Conservation (phyloP, 2,888 invertebrate genomes). For the Mallateleia sp. region DNA sequence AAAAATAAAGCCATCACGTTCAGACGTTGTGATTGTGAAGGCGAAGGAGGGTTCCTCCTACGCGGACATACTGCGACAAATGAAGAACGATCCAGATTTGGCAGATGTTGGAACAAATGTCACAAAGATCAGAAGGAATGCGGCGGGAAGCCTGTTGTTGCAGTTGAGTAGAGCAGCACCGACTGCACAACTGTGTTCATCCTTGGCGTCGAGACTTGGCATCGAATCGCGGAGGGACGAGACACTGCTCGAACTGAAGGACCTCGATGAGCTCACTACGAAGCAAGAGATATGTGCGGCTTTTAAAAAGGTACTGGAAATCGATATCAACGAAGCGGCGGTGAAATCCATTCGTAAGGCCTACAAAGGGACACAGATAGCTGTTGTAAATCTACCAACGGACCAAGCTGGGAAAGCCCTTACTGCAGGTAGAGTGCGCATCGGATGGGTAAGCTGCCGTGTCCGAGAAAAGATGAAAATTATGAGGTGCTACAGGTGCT, state of each 20-base stretch:
- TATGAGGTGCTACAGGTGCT: neutral
- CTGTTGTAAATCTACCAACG: constrained; percentile 21
- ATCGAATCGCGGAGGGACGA: too few relatives aligned
- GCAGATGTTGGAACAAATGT: neutral
- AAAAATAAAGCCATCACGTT: neutral
- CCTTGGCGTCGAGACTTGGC: too few relatives aligned
- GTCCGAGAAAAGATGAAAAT: neutral
- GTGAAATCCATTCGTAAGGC: constrained; percentile 42
- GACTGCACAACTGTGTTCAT: too few relatives aligned
- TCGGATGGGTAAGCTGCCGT: neutral
- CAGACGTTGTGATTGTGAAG: neutral
- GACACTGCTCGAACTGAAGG: neutral
- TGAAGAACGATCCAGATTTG: neutral
- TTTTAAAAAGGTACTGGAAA: too few relatives aligned
- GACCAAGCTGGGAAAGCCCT: neutral
- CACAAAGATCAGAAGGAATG: neutral
- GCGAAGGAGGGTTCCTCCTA: neutral
- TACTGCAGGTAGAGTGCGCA: neutral
- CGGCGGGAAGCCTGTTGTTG: neutral
- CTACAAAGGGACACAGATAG: constrained; percentile 38
- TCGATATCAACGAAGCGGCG: neutral
- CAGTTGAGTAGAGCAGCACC: neutral
- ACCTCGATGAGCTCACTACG: neutral
- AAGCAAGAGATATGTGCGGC: neutral
- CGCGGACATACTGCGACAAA: neutral